These are phyloP conservation scores for Typhlomys cinereus DNA, from an alignment of 2,113 vertebrate species.

Conservation along the genomic window DNA sequence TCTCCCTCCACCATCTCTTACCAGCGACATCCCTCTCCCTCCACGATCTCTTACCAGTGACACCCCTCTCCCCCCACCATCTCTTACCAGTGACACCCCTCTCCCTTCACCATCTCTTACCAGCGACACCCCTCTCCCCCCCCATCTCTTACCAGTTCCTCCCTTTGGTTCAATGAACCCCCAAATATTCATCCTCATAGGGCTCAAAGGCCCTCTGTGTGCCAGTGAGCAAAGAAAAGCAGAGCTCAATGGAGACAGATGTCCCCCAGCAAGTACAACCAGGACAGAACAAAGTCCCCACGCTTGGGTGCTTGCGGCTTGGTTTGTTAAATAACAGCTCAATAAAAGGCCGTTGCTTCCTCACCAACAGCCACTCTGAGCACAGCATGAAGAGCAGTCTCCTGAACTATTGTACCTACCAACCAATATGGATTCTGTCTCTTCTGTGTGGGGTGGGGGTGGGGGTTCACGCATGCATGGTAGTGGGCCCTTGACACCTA, in stretches of 20 bases:
- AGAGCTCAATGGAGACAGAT: background rate
- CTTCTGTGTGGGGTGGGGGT: no score
- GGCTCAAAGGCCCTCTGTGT: background rate
- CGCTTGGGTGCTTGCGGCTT: background rate
- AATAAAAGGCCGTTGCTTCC: background rate
- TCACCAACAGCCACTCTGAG: background rate
- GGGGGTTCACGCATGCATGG: no score
- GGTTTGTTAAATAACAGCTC: background rate
- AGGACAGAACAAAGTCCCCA: background rate
- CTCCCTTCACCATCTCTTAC: background rate
- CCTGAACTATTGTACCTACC: background rate
- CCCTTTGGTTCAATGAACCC: background rate
- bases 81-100: background rate
- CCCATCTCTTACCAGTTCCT: background rate
- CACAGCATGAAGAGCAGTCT: background rate
- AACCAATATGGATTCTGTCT: background rate
- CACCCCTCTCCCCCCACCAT: background rate
- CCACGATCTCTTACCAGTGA: background rate
- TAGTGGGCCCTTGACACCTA: conserved; percentile 19
- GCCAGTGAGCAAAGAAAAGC: background rate
- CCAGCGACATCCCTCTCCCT: background rate
- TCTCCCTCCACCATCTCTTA: background rate
- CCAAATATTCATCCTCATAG: accelerated
- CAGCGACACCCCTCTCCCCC: background rate
- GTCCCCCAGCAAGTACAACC: background rate